A percentile compares a stretch with the other conserved stretches of the same genome.
These are phyloP conservation scores for Heliornis fulica DNA, from an alignment of 2,113 vertebrate genomes.

Conservation along the genomic window DNA sequence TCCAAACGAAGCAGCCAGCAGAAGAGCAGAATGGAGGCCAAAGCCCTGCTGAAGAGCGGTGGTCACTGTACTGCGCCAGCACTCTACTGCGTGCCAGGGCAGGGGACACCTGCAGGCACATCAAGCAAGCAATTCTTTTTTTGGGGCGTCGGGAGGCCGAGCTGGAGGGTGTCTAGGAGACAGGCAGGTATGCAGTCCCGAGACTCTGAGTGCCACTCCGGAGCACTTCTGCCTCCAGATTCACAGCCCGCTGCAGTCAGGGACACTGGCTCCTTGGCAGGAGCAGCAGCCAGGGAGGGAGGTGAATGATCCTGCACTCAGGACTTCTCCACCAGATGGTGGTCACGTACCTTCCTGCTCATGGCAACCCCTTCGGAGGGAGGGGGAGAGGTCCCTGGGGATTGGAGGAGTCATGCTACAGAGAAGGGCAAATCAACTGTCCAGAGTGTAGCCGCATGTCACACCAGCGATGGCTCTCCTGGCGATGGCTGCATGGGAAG, in stretches of 20 bases:
- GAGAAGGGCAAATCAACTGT: not conserved
- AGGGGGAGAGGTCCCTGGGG: not conserved
- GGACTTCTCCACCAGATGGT: conserved; percentile 52
- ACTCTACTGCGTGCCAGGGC: not conserved
- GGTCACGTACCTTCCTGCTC: conserved; percentile 8
- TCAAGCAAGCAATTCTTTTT: too few relatives aligned
- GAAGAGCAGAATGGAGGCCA: not conserved
- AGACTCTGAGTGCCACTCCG: not conserved
- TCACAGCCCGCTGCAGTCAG: not conserved
- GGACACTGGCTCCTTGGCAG: not conserved
- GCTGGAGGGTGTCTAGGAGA: not conserved
- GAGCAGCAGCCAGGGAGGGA: not conserved
- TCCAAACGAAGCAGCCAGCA: not conserved
- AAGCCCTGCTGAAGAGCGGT: not conserved
- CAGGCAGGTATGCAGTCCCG: fast-evolving
- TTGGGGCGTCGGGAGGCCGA: not conserved
- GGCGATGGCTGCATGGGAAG: not conserved
- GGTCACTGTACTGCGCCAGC: not conserved
- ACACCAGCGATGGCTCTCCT: not conserved
- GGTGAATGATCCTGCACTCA: not conserved
- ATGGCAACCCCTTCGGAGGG: not conserved
- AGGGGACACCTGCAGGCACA: not conserved
- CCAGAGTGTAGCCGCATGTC: not conserved
- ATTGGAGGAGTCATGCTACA: not conserved
- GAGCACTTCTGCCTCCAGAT: not conserved